These are phyloP conservation scores for Semotilus atromaculatus DNA, from an alignment of 2,797 vertebrate species.

Conservation along the genomic window DNA sequence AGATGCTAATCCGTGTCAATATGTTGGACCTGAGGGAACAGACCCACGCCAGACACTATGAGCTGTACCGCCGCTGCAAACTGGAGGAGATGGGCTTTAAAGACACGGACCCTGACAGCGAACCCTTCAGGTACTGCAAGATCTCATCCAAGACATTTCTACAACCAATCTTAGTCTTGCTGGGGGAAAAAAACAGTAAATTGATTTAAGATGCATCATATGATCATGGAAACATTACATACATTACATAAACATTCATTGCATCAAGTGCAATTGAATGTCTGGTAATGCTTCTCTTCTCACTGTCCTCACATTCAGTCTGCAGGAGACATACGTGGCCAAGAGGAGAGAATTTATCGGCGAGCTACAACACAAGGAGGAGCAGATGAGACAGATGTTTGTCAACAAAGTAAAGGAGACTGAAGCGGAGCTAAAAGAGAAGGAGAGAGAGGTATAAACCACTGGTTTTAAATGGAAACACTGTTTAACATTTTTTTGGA, in stretches of 20 bases:
- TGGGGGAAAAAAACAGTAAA: not conserved
- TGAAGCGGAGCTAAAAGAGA: slow-evolving; percentile 93
- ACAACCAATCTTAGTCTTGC: not conserved
- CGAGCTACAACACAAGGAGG: slow-evolving; percentile 93
- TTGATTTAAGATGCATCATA: not conserved
- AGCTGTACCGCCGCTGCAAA: slow-evolving; percentile 94
- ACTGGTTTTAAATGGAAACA: not conserved
- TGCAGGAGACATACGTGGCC: slow-evolving; percentile 94
- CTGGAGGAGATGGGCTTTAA: slow-evolving; percentile 98
- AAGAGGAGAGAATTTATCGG: slow-evolving; percentile 94
- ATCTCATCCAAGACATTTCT: not conserved
- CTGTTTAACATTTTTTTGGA: too few species aligned
- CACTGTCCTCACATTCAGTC: slow-evolving; percentile 72
- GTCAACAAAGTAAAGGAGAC: slow-evolving; percentile 98
- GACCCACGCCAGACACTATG: slow-evolving; percentile 94
- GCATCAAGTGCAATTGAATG: not conserved
- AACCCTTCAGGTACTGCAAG: slow-evolving; percentile 89
- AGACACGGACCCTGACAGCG: slow-evolving; percentile 90
- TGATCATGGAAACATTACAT: not conserved
- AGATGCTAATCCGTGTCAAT: slow-evolving; percentile 96
- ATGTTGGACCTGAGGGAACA: slow-evolving; percentile 98
- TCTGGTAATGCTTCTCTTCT: not conserved
- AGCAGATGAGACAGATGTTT: slow-evolving; percentile 98
- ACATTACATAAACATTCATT: too few species aligned
- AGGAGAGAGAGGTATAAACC: slow-evolving; percentile 88